Base-by-base conservation (phyloP, 92 coral and sea anemone species). In the Heteractis magnifica region DNA sequence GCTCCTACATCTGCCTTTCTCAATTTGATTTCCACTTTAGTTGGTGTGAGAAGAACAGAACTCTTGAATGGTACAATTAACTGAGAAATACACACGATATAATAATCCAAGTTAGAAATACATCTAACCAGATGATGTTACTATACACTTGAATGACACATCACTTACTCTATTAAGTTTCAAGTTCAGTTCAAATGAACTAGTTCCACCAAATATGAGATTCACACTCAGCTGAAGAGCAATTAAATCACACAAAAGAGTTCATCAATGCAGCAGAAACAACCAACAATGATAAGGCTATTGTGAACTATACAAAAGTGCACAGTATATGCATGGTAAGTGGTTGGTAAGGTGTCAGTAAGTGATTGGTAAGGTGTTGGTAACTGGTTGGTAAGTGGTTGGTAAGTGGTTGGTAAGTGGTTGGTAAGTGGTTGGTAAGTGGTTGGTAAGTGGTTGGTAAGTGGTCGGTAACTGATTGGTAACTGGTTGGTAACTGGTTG, bases 21-120 rank as follows among this genome's bases (percentile, higher is more conserved):
- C 23, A 97, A 91, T 81, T 94, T 97, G 8, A 97, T 94, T 77
- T 97, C 99, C 56, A 97, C 94, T 82, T 97, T 97, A 10, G 98
- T 87, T 10, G 94, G 95, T 10, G 98, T 90, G 50, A 94, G 77
- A 16, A 82, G 21, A 41, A 97, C 99, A 6, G 92, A 81, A 48
- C 99, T 97, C 51, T 87, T 92, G 19, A 83, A 93, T n/a, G 99
- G 99, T 19, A 84, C 90, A 15, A 97, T 97, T 10, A 91, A 87
- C 99, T 95, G 52, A 18, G 82, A 81, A 18, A 68, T 23, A 26
- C 26, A 34, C 44, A 34, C 44, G 44, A 34, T 34, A 34, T 34
- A 34, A 34, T 34, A 34, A 34, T 34, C 44, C 44, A 34, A 34
- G 44, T 34, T 34, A 34, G 3, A 34, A 34, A 34, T 34, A 34